Percentiles rank a stretch among this genome's conserved stretches.
Evolutionary conservation across 2,888 invertebrate genomes (phyloP).

Genomic region (Allacma fusca): DNA sequence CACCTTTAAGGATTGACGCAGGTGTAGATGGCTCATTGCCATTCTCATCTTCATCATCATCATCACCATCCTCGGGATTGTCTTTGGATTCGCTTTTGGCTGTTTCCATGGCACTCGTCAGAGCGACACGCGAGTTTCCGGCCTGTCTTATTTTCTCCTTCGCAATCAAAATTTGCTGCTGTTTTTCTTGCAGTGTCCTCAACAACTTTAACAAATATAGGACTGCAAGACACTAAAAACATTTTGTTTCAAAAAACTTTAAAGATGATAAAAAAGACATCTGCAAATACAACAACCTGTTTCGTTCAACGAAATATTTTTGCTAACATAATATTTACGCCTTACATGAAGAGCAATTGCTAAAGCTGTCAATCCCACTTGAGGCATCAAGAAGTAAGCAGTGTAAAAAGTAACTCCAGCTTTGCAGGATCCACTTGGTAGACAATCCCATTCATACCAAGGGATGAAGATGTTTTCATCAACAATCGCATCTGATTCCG

Average conservation of each 20-base stretch:
- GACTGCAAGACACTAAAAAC: slow-evolving; percentile 31
- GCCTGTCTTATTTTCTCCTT: not conserved
- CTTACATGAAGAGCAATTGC: slow-evolving; percentile 53
- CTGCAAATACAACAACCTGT: too few species aligned
- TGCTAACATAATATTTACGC: too few species aligned
- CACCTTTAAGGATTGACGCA: slow-evolving; percentile 32
- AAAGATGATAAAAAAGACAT: not conserved
- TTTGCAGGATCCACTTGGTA: slow-evolving; percentile 43
- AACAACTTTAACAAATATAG: slow-evolving; percentile 35
- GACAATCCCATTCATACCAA: slow-evolving; percentile 58
- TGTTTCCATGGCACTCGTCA: not conserved
- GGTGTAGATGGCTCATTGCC: slow-evolving; percentile 4
- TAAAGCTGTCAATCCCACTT: slow-evolving; percentile 46
- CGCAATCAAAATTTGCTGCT: slow-evolving; percentile 6
- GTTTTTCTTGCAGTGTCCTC: slow-evolving; percentile 9
- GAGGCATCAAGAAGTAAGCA: slow-evolving; percentile 53
- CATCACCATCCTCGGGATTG: not conserved
- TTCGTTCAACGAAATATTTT: too few species aligned
- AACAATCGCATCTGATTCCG: slow-evolving; percentile 40
- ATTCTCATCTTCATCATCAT: not conserved
- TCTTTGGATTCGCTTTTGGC: not conserved
- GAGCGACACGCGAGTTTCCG: too few species aligned
- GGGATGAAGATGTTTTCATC: slow-evolving; percentile 52
- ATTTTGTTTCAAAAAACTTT: not conserved
- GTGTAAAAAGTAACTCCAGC: slow-evolving; percentile 49